A percentile compares a stretch with the other conserved stretches of the same genome.
Conservation (phyloP, 1,140 invertebrate genomes). For the Drosophila trapezifrons region DNA sequence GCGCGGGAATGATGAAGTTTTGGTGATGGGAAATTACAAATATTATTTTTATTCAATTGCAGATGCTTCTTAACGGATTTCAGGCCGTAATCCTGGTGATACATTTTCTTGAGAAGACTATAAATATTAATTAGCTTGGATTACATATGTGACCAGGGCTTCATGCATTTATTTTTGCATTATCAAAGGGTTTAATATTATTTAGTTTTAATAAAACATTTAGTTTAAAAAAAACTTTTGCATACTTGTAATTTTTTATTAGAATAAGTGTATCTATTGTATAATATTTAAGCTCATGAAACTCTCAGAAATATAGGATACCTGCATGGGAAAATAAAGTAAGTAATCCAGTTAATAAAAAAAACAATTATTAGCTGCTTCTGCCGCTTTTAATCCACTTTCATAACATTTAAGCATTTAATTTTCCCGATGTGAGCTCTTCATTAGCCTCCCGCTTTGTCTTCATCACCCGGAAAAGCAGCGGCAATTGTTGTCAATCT, state of each 20-base stretch:
- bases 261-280: too few species aligned
- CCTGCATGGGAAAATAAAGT: background rate
- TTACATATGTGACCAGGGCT: background rate
- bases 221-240: too few species aligned
- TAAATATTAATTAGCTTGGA: too few species aligned
- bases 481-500: constrained; percentile 65
- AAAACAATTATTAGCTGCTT: background rate
- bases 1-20: background rate
- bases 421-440: constrained; percentile 18
- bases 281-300: background rate
- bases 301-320: background rate
- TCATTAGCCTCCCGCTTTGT: constrained; percentile 39
- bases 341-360: background rate
- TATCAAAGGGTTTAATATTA: background rate
- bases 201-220: too few species aligned
- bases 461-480: constrained; percentile 21
- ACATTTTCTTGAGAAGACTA: background rate
- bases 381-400: background rate
- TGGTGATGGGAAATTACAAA: constrained; percentile 9
- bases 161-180: background rate
- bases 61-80: background rate
- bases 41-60: background rate
- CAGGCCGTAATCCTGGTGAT: background rate
- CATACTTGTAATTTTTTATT: too few species aligned
- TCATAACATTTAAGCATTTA: constrained; percentile 7